phyloP scores from a whole-genome alignment of 2,797 vertebrate species.

The Siniperca scherzeri region DNA sequence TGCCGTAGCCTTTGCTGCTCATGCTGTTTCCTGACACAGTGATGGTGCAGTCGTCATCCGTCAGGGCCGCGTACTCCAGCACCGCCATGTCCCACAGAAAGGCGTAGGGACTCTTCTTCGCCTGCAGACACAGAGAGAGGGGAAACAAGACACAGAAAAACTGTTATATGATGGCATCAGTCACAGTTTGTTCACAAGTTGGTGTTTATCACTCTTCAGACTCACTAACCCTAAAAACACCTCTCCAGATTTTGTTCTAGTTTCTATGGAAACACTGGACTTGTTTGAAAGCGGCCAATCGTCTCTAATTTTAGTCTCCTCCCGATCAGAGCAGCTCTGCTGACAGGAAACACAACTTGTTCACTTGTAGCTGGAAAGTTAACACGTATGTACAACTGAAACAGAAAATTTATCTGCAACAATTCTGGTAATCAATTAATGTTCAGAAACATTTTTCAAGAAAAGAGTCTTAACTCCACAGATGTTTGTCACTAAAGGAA shows the following conservation, averaged over 20 bases:
- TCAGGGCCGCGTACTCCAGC: slow-evolving; percentile 95
- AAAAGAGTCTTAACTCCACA: too few relatives aligned
- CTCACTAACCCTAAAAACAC: background rate
- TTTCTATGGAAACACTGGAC: slow-evolving; percentile 36
- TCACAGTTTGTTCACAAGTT: background rate
- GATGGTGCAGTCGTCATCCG: slow-evolving; percentile 95
- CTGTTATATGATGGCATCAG: background rate
- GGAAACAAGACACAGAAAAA: background rate
- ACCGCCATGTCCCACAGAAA: slow-evolving; percentile 98
- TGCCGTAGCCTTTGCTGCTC: slow-evolving; percentile 97
- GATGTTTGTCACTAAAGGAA: too few relatives aligned
- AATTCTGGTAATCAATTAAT: too few relatives aligned
- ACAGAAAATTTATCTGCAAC: too few relatives aligned
- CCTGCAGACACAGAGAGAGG: slow-evolving; percentile 78
- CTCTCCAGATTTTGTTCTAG: background rate
- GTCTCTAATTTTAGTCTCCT: background rate
- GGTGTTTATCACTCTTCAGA: background rate
- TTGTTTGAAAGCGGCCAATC: background rate
- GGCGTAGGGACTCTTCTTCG: slow-evolving; percentile 92
- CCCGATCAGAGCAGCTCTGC: background rate
- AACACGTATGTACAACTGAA: too few relatives aligned
- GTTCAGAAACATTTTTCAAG: too few relatives aligned
- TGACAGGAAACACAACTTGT: background rate
- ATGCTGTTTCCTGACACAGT: slow-evolving; percentile 93
- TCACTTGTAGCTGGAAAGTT: background rate